A percentile compares a stretch with the other conserved stretches of the same genome.
These are phyloP conservation scores for Muscicapa comitata DNA, from an alignment of 2,797 vertebrate genomes.

Conservation along the genomic window DNA sequence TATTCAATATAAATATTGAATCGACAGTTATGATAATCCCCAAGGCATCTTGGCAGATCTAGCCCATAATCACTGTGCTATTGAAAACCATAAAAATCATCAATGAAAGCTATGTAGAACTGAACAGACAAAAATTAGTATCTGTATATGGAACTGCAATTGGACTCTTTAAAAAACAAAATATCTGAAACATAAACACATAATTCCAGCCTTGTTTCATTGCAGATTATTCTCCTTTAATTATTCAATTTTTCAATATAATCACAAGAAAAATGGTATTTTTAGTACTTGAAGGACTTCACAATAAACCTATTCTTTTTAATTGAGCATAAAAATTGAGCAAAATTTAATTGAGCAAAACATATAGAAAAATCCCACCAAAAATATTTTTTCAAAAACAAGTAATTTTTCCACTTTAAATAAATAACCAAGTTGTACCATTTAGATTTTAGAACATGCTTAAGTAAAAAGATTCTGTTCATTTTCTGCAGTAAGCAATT, in stretches of 20 bases:
- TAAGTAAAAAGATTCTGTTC: background rate
- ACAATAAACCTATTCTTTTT: background rate
- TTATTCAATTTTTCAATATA: background rate
- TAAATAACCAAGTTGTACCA: background rate
- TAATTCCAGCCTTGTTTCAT: background rate
- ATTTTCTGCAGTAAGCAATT: background rate
- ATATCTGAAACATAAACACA: background rate
- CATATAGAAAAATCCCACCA: background rate
- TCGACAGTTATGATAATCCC: background rate
- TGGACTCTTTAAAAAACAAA: background rate
- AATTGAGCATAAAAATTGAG: background rate
- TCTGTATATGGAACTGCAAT: background rate
- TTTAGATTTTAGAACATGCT: background rate
- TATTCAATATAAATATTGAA: background rate
- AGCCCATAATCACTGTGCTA: background rate
- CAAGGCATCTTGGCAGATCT: background rate
- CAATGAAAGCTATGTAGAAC: background rate
- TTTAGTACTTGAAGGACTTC: background rate
- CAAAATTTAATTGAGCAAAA: background rate
- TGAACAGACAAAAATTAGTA: background rate
- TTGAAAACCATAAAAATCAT: background rate
- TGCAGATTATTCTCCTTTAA: background rate
- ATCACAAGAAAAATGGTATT: background rate
- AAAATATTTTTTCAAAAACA: background rate
- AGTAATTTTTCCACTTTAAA: background rate